Percentiles rank a stretch among this genome's conserved stretches.
Conservation (phyloP, 2,888 invertebrate species). For the Eucera pruinosa region DNA sequence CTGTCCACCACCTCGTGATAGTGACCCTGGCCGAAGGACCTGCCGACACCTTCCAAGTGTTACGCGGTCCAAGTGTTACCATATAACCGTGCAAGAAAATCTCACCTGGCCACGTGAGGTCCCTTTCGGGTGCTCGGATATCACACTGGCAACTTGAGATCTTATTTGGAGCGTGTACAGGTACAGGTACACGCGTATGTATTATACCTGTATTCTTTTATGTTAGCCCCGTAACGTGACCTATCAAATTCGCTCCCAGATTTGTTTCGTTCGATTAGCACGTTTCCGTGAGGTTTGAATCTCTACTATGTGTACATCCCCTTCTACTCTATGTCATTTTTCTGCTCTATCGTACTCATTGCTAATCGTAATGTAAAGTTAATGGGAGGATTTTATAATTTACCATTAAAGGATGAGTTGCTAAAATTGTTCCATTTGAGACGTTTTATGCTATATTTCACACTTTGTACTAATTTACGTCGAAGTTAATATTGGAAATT, state of each 20-base stretch:
- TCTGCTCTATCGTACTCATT: too few relatives aligned
- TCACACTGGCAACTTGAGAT: constrained; percentile 77
- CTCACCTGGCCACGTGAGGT: constrained; percentile 72
- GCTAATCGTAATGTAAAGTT: too few relatives aligned
- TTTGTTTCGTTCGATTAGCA: constrained; percentile 26
- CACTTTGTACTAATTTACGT: too few relatives aligned
- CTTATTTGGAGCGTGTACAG: constrained; percentile 67
- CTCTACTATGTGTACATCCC: neutral
- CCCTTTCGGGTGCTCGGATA: constrained; percentile 77
- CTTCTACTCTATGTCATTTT: neutral
- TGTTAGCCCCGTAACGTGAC: constrained; percentile 32
- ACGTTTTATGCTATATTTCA: too few relatives aligned
- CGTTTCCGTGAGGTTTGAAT: neutral
- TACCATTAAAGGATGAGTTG: too few relatives aligned
- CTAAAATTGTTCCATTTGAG: too few relatives aligned
- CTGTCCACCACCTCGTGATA: constrained; percentile 62
- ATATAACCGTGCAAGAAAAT: constrained; percentile 74
- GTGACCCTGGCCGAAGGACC: constrained; percentile 66
- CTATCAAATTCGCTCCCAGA: constrained; percentile 27
- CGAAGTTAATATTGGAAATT: too few relatives aligned
- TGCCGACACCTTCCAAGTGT: constrained; percentile 82
- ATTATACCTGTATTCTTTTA: constrained; percentile 35
- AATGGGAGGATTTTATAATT: too few relatives aligned
- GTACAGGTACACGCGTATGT: constrained; percentile 21
- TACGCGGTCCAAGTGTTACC: constrained; percentile 72